Conservation (phyloP, 2,797 vertebrate species). For the Masticophis lateralis region DNA sequence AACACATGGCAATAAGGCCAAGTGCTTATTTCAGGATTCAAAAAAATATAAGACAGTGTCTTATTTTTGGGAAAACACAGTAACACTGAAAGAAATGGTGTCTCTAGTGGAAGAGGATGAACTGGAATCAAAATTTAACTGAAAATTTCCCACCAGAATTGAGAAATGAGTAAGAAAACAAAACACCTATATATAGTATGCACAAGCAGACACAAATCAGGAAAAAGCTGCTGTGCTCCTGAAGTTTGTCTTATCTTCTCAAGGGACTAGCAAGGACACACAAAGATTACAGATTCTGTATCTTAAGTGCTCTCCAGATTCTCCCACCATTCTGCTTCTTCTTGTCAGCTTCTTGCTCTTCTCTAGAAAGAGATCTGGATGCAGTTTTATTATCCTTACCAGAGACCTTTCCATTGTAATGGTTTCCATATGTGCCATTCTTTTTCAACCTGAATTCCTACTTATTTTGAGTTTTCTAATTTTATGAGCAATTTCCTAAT, state of each 20-base stretch:
- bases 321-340: slow-evolving; percentile 39
- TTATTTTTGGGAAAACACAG: too few species aligned
- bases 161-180: not conserved
- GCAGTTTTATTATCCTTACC: slow-evolving; percentile 63
- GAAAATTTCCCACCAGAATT: not conserved
- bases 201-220: not conserved
- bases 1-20: too few species aligned
- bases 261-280: not conserved
- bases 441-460: slow-evolving; percentile 51
- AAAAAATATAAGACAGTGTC: too few species aligned
- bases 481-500: slow-evolving; percentile 75
- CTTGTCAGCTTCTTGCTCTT: slow-evolving; percentile 22
- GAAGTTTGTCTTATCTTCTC: not conserved
- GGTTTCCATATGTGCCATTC: slow-evolving; percentile 59
- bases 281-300: not conserved
- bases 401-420: slow-evolving; percentile 60
- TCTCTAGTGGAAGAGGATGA: not conserved
- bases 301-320: not conserved
- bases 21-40: too few species aligned
- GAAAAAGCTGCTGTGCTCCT: not conserved
- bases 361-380: slow-evolving; percentile 64
- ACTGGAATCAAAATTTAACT: not conserved
- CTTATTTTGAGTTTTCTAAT: slow-evolving; percentile 60
- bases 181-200: not conserved
- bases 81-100: not conserved